Conservation (phyloP, 2,113 vertebrate species). For the Paracanthobrama guichenoti region DNA sequence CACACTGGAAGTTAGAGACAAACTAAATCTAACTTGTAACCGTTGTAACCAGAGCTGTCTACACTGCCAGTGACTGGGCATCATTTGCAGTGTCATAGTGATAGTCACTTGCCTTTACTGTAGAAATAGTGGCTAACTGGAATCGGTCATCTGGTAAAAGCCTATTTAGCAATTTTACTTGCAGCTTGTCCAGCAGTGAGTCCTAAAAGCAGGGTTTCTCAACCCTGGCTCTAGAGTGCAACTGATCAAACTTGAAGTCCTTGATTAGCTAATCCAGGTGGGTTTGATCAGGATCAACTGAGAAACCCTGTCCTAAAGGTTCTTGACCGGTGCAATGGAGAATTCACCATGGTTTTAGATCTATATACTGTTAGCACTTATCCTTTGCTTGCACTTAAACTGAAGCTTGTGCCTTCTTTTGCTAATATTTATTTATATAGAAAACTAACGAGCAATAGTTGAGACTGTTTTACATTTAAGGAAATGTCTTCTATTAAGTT, state of each 20-base stretch:
- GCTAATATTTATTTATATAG: not conserved
- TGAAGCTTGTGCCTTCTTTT: not conserved
- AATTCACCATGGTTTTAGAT: no score
- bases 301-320: not conserved
- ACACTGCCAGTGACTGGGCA: not conserved
- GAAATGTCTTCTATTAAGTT: not conserved
- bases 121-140: not conserved
- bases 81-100: no score
- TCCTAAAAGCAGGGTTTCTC: no score
- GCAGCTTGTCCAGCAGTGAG: not conserved
- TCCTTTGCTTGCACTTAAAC: no score
- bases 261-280: no score
- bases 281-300: no score
- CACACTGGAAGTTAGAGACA: not conserved
- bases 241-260: no score
- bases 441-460: not conserved
- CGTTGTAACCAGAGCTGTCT: not conserved
- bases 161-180: not conserved
- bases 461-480: no score
- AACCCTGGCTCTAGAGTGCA: no score
- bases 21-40: not conserved
- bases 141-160: not conserved
- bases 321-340: not conserved
- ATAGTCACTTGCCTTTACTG: not conserved
- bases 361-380: no score